A percentile compares a stretch with the other conserved stretches of the same genome.
phyloP scores from a whole-genome alignment of 2,888 invertebrate species.

The Meloe dianella region DNA sequence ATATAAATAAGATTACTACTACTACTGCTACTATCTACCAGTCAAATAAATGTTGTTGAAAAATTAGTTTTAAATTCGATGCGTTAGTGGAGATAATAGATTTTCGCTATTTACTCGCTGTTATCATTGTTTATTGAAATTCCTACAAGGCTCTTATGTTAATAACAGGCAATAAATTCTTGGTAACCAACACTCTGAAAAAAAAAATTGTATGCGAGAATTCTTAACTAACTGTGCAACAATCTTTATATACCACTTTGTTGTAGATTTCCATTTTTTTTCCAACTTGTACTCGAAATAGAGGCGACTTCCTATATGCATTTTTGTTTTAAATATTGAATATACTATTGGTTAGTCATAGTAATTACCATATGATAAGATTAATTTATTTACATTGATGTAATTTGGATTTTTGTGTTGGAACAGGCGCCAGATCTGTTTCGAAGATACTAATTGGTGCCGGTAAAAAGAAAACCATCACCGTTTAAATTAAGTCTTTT shows the following conservation, averaged over 20 bases:
- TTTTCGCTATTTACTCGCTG: background rate
- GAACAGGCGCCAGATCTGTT: background rate
- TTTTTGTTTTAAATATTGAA: background rate
- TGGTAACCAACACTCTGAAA: background rate
- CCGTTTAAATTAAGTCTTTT: conserved; percentile 12
- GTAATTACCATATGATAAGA: background rate
- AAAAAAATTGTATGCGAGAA: conserved; percentile 11
- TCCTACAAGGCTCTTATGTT: conserved; percentile 13
- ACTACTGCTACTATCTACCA: background rate
- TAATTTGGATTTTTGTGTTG: background rate
- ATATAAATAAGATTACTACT: background rate
- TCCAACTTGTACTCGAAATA: background rate
- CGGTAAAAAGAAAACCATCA: conserved; percentile 10
- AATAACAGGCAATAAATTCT: conserved; percentile 19
- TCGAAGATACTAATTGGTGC: background rate
- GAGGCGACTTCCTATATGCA: background rate
- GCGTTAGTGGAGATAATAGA: background rate
- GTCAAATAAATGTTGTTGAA: background rate
- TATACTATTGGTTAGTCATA: background rate
- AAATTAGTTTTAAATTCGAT: background rate
- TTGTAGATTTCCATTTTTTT: conserved; percentile 11
- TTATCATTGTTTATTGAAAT: conserved; percentile 24
- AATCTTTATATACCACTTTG: conserved; percentile 11
- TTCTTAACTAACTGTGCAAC: conserved; percentile 15
- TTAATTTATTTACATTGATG: background rate